phyloP scores from a whole-genome alignment of 2,888 invertebrate species.

The Agrotis segetum region DNA sequence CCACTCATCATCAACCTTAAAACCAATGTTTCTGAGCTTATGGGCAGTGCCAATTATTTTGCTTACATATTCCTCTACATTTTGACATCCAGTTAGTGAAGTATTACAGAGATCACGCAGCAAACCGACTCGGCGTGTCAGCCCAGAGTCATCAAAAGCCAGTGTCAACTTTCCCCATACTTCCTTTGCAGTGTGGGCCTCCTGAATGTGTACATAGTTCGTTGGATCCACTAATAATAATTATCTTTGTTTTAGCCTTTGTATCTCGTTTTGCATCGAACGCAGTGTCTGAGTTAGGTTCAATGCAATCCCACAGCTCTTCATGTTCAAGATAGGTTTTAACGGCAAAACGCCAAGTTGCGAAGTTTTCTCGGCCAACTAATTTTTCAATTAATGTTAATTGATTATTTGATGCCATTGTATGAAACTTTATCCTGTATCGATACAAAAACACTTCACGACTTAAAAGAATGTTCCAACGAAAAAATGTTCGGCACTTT shows the following conservation, averaged over 20 bases:
- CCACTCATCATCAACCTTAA: conserved; percentile 44
- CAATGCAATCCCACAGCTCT: not conserved
- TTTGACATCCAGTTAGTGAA: conserved; percentile 19
- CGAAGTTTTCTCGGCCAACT: not conserved
- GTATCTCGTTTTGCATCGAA: not conserved
- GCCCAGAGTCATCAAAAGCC: conserved; percentile 22
- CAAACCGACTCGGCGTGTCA: conserved; percentile 34
- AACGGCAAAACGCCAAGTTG: not conserved
- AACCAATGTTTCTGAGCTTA: conserved; percentile 54
- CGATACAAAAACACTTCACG: no score
- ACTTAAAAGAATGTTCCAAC: no score
- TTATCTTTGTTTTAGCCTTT: not conserved
- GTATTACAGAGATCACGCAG: conserved; percentile 33
- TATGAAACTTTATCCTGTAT: no score
- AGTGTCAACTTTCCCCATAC: not conserved
- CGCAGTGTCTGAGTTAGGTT: not conserved
- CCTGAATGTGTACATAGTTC: not conserved
- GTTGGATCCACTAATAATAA: not conserved
- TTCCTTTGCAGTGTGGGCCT: not conserved
- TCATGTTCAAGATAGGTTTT: not conserved
- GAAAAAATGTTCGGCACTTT: no score
- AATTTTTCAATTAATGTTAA: not conserved
- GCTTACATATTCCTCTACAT: conserved; percentile 49
- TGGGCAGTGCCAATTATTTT: conserved; percentile 53
- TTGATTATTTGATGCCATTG: no score